Percentiles rank a stretch among this genome's conserved stretches.
phyloP scores from a whole-genome alignment of 2,797 vertebrate species.

The Mormyrus hasselquistii region DNA sequence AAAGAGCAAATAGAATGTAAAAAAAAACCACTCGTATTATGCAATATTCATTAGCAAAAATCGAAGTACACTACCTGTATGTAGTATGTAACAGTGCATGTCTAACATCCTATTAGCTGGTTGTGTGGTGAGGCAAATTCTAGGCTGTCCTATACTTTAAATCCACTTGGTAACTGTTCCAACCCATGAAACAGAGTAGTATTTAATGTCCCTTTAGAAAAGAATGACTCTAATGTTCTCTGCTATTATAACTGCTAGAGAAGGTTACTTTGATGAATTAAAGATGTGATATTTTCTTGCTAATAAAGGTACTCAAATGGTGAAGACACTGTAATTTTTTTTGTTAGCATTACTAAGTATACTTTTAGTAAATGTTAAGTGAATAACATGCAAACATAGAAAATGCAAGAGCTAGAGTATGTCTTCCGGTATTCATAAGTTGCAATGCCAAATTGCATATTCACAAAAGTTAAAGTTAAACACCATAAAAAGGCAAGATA shows the following conservation, averaged over 20 bases:
- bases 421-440: neutral
- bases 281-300: neutral
- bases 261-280: neutral
- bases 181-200: neutral
- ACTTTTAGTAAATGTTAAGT: neutral
- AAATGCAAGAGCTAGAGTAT: neutral
- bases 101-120: neutral
- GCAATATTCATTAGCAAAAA: neutral
- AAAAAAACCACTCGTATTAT: neutral
- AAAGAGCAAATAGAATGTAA: neutral
- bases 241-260: neutral
- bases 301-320: neutral
- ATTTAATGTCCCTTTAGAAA: neutral
- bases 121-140: neutral
- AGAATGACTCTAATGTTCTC: neutral
- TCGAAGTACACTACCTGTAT: neutral
- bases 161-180: neutral
- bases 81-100: neutral
- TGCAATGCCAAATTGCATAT: neutral
- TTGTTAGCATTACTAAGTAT: neutral
- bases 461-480: neutral
- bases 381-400: neutral
- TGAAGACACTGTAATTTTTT: neutral
- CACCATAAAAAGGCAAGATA: constrained; percentile 37
- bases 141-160: neutral